Percentiles rank a stretch among this genome's conserved stretches.
These are phyloP conservation scores for Smutsia temminckii DNA, from an alignment of 2,797 vertebrate species.

Conservation along the genomic window DNA sequence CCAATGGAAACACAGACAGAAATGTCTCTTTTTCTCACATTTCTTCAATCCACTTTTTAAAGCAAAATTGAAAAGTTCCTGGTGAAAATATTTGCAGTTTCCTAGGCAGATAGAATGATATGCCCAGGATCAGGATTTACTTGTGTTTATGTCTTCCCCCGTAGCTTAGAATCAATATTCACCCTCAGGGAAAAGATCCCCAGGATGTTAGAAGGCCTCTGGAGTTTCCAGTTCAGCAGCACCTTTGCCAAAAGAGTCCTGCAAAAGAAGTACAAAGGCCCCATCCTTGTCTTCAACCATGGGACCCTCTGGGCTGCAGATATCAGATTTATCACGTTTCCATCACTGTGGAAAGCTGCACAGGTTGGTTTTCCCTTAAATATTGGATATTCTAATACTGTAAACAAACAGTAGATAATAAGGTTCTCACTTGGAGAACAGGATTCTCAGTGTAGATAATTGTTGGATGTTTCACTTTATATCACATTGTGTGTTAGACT, in stretches of 20 bases:
- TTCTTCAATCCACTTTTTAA: not conserved
- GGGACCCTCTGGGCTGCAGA: not conserved
- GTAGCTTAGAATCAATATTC: not conserved
- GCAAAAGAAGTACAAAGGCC: fast-evolving
- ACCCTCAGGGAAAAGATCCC: not conserved
- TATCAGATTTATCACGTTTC: not conserved
- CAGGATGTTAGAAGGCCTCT: no score
- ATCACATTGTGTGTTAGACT: not conserved
- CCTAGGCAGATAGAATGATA: not conserved
- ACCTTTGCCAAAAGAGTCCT: not conserved
- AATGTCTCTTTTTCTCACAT: not conserved
- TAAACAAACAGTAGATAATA: not conserved
- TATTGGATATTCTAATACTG: not conserved
- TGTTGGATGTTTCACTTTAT: not conserved
- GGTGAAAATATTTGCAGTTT: not conserved
- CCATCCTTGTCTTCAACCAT: fast-evolving
- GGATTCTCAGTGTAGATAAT: not conserved
- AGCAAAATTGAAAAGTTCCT: not conserved
- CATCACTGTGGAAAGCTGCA: not conserved
- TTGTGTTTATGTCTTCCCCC: not conserved
- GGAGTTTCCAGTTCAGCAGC: not conserved
- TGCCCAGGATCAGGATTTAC: not conserved
- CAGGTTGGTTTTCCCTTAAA: not conserved
- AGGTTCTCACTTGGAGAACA: not conserved
- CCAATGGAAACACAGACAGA: not conserved